These are phyloP conservation scores for Pteronotus mesoamericanus DNA, from an alignment of 2,797 vertebrate species.

Conservation along the genomic window DNA sequence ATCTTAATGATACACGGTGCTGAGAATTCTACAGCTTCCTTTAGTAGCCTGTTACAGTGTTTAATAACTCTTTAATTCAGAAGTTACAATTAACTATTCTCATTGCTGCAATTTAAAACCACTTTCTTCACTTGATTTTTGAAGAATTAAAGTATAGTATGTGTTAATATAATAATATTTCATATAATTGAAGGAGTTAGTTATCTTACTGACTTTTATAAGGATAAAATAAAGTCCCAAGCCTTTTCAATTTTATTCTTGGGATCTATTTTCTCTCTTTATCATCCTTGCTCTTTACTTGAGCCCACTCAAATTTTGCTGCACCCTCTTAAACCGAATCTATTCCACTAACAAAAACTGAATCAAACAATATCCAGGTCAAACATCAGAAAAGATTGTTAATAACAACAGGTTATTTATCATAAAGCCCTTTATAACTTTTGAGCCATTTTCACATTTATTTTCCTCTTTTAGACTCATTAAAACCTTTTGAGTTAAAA, in stretches of 20 bases:
- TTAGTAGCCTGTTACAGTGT: not conserved
- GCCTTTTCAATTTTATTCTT: not conserved
- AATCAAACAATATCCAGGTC: not conserved
- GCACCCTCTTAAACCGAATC: not conserved
- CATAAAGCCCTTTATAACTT: not conserved
- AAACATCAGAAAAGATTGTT: not conserved
- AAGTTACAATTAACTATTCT: not conserved
- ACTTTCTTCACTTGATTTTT: constrained; percentile 8
- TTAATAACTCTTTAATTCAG: not conserved
- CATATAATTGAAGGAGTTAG: not conserved
- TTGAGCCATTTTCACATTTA: not conserved
- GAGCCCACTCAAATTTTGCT: not conserved
- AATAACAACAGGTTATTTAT: not conserved
- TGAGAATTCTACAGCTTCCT: not conserved
- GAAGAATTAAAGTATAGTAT: not conserved
- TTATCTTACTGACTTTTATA: not conserved
- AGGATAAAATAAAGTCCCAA: not conserved
- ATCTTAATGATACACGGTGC: not conserved
- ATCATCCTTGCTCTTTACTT: not conserved
- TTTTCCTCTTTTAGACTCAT: not conserved
- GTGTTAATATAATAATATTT: not conserved
- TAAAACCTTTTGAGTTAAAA: constrained; percentile 4
- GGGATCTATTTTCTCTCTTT: not conserved
- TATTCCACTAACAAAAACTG: constrained; percentile 9
- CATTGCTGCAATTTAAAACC: not conserved